Percentiles rank a stretch among this genome's conserved stretches.
These are phyloP conservation scores for Mystacides longicornis DNA, from an alignment of 2,888 invertebrate species.

Conservation along the genomic window DNA sequence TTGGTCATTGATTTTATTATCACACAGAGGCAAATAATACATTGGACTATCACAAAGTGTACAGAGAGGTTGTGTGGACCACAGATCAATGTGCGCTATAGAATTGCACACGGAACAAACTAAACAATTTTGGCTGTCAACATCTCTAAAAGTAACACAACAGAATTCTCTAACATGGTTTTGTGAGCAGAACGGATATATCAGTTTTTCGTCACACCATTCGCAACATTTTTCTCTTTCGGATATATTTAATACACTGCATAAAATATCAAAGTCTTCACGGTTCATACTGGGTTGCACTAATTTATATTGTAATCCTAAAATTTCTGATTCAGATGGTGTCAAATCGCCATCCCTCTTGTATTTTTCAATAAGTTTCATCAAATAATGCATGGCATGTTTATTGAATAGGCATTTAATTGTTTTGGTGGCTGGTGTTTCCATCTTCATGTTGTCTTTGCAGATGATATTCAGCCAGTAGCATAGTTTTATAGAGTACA, in stretches of 20 bases:
- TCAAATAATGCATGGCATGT: neutral
- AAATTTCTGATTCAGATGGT: conserved; percentile 3
- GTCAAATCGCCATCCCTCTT: neutral
- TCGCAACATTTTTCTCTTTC: conserved; percentile 8
- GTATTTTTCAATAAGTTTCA: conserved; percentile 5
- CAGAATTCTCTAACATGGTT: conserved; percentile 18
- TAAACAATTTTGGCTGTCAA: conserved; percentile 1
- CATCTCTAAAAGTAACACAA: conserved; percentile 13
- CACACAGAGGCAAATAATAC: neutral
- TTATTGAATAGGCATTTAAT: conserved; percentile 3
- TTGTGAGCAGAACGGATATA: conserved; percentile 4
- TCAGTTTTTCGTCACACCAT: conserved; percentile 18
- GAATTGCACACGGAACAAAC: conserved; percentile 9
- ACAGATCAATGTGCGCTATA: conserved; percentile 5
- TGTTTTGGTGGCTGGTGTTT: neutral
- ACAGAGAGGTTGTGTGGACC: conserved; percentile 5
- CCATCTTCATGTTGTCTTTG: neutral
- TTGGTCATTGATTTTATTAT: neutral
- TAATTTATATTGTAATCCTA: conserved; percentile 7
- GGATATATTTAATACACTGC: conserved; percentile 3
- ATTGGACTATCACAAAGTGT: conserved; percentile 15
- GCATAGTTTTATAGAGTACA: conserved; percentile 14
- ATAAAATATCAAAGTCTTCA: neutral
- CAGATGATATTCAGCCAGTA: conserved; percentile 9
- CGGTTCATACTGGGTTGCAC: neutral